phyloP scores from a whole-genome alignment of 2,113 vertebrate genomes.

The Lanius ludovicianus region DNA sequence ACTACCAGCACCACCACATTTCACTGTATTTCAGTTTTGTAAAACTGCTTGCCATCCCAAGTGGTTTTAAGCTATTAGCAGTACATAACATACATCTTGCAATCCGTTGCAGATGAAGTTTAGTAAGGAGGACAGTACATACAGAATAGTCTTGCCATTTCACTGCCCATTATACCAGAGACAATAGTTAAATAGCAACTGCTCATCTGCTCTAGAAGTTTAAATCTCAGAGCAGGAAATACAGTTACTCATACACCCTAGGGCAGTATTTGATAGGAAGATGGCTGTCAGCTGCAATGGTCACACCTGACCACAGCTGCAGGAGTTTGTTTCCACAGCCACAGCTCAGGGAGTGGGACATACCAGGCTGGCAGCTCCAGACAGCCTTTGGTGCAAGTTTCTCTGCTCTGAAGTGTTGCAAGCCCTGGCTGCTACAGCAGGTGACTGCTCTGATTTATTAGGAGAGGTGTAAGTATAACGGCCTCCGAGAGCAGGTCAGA shows the following conservation, averaged over 20 bases:
- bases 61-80: not conserved
- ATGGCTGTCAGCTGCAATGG: not conserved
- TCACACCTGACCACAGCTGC: not conserved
- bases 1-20: not conserved
- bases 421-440: not conserved
- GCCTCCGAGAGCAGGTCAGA: not conserved
- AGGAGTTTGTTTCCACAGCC: not conserved
- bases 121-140: not conserved
- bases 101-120: not conserved
- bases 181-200: not conserved
- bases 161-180: not conserved
- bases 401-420: not conserved
- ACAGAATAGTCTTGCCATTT: not conserved
- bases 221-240: not conserved
- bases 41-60: not conserved
- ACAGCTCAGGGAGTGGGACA: not conserved
- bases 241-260: accelerated
- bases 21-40: not conserved
- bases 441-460: not conserved
- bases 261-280: not conserved
- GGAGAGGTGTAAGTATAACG: not conserved
- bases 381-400: not conserved
- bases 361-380: not conserved
- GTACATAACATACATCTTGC: not conserved
- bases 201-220: not conserved